phyloP scores from a whole-genome alignment of 1,140 invertebrate species.

The Drosophila arawakana region DNA sequence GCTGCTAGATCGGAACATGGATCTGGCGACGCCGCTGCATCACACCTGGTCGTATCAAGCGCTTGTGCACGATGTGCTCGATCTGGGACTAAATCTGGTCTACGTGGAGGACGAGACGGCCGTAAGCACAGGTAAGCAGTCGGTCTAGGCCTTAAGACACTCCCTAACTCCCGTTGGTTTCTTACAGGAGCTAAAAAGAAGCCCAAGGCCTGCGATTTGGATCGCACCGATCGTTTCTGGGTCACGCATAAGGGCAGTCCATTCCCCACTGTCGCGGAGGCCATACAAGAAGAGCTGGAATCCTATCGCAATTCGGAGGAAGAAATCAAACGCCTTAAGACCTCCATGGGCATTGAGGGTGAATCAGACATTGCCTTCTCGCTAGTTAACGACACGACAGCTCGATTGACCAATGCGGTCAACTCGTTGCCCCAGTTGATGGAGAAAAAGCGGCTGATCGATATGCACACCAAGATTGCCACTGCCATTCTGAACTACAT shows the following conservation, averaged over 20 bases:
- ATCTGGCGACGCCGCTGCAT: slow-evolving; percentile 98
- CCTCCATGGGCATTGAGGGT: slow-evolving; percentile 94
- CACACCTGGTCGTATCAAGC: slow-evolving; percentile 99
- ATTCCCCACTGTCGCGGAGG: slow-evolving; percentile 98
- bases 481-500: slow-evolving; percentile 97
- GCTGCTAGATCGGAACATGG: slow-evolving; percentile 96
- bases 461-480: slow-evolving; percentile 99
- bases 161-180: not conserved
- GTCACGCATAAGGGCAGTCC: slow-evolving; percentile 96
- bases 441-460: slow-evolving; percentile 98
- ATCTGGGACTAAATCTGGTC: slow-evolving; percentile 95
- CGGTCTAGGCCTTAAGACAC: not conserved
- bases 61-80: slow-evolving; percentile 96
- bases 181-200: slow-evolving; percentile 88
- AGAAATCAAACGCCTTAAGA: slow-evolving; percentile 97
- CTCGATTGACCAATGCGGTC: slow-evolving; percentile 96
- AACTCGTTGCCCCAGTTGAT: slow-evolving; percentile 97
- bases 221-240: slow-evolving; percentile 96
- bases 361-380: slow-evolving; percentile 91
- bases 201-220: slow-evolving; percentile 95
- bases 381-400: slow-evolving; percentile 97
- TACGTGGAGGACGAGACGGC: slow-evolving; percentile 90
- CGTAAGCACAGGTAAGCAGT: slow-evolving; percentile 35
- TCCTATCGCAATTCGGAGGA: slow-evolving; percentile 96
- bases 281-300: slow-evolving; percentile 99